A percentile compares a stretch with the other conserved stretches of the same genome.
Evolutionary conservation across 1,140 invertebrate genomes (phyloP).

Genomic region (Cyclina sinensis): DNA sequence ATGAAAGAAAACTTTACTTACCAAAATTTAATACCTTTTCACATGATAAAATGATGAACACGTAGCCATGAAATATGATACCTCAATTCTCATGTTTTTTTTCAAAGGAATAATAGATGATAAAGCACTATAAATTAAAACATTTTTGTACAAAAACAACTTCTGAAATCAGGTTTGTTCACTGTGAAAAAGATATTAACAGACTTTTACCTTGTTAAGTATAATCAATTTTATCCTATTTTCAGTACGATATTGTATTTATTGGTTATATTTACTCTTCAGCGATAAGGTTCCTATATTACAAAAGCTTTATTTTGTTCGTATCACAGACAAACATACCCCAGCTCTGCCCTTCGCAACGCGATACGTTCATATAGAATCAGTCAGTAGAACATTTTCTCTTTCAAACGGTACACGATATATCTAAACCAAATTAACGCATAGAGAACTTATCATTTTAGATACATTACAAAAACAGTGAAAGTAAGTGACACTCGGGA

Average conservation of each 20-base stretch:
- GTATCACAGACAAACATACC: conserved; percentile 20
- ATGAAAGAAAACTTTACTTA: no score
- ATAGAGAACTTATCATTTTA: neutral
- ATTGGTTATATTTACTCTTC: conserved; percentile 7
- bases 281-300: conserved; percentile 17
- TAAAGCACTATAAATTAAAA: no score
- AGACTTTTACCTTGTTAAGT: neutral
- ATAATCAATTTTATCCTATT: conserved; percentile 11
- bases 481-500: neutral
- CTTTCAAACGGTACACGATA: conserved; percentile 17
- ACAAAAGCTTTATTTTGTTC: neutral
- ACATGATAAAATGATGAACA: no score
- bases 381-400: conserved; percentile 6
- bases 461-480: neutral
- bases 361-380: neutral
- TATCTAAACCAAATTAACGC: neutral
- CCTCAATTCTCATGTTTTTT: no score
- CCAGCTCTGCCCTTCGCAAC: conserved; percentile 10
- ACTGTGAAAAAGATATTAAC: neutral
- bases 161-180: no score
- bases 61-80: no score
- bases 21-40: no score
- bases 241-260: neutral
- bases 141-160: no score
- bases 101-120: no score